A percentile compares a stretch with the other conserved stretches of the same genome.
phyloP scores from a whole-genome alignment of 2,113 vertebrate genomes.

The Carassius gibelio region DNA sequence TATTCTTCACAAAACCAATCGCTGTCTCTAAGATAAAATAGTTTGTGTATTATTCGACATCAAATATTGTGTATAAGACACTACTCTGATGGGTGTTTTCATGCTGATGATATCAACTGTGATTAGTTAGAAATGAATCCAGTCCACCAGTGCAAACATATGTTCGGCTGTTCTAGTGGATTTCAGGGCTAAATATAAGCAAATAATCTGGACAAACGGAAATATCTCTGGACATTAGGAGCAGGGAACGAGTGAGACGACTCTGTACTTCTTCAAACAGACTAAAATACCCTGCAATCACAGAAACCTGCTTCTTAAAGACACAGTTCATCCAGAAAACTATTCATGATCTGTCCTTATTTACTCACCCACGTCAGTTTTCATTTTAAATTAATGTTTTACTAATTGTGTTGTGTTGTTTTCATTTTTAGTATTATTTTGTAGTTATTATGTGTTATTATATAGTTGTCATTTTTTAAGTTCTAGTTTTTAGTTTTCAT shows the following conservation, averaged over 20 bases:
- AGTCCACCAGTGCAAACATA: background rate
- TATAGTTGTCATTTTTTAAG: no score
- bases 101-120: background rate
- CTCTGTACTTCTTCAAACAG: background rate
- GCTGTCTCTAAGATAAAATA: background rate
- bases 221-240: slow-evolving; percentile 71
- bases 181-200: slow-evolving; percentile 47
- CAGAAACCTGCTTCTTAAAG: no score
- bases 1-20: background rate
- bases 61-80: no score
- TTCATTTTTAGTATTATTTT: no score
- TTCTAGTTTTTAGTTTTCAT: no score
- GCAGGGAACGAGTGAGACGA: background rate
- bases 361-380: no score
- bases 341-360: no score
- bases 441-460: no score
- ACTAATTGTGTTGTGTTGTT: no score
- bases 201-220: slow-evolving; percentile 70
- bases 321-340: no score
- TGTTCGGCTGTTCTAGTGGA: background rate
- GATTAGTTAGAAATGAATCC: background rate
- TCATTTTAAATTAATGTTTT: no score
- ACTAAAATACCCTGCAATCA: slow-evolving; percentile 63
- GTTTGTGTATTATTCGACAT: no score
- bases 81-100: background rate